Conservation (phyloP, 2,113 vertebrate species). For the Oncorhynchus mykiss region DNA sequence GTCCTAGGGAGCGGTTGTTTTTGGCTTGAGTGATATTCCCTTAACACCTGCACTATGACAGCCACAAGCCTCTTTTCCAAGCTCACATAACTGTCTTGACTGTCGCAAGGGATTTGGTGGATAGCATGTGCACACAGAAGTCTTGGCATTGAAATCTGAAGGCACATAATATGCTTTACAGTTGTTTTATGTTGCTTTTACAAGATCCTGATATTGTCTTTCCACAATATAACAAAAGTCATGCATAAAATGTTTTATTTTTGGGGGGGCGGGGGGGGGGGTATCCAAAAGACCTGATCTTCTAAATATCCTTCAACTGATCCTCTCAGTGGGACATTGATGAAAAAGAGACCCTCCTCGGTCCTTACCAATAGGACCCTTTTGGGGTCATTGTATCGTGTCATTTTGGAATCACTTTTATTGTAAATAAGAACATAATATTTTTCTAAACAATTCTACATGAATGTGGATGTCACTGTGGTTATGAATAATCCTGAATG, state of each 20-base stretch:
- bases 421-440: no score
- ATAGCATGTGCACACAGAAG: background rate
- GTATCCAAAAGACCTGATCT: background rate
- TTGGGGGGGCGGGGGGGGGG: background rate
- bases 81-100: slow-evolving; percentile 44
- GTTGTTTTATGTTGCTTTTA: background rate
- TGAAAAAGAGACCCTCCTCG: slow-evolving; percentile 33
- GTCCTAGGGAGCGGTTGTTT: slow-evolving; percentile 71
- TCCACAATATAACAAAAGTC: no score
- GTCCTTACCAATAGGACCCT: no score
- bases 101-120: slow-evolving; percentile 41
- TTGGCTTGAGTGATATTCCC: slow-evolving; percentile 62
- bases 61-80: slow-evolving; percentile 51
- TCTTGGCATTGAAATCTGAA: slow-evolving; percentile 2
- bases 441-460: no score
- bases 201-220: background rate
- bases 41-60: slow-evolving; percentile 69
- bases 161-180: background rate
- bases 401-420: no score
- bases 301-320: slow-evolving; percentile 30
- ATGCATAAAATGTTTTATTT: background rate
- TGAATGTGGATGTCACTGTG: no score
- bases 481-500: no score
- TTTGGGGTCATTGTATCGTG: no score
- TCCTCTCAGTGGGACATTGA: slow-evolving; percentile 34